Base-by-base conservation (phyloP, 2,888 invertebrate genomes). In the Bembecia ichneumoniformis region DNA sequence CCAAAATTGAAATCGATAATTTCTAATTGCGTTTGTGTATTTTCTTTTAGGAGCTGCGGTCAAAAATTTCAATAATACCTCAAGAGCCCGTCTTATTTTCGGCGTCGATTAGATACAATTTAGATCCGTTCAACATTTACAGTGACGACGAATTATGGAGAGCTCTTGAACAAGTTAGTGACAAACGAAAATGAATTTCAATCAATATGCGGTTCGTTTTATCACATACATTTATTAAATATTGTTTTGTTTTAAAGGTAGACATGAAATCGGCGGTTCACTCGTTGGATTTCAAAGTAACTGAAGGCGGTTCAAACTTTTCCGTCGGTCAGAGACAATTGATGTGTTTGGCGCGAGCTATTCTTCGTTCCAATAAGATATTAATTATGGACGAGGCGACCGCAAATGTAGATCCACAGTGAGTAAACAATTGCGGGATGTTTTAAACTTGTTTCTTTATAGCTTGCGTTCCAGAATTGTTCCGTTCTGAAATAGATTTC, bases 341-440 rank as follows among this genome's bases (percentile, higher is more conserved):
- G 49, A 91, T 97, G 59, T 97, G 97, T 68, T 82, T 97, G 54
- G 97, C 96, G 0, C 89, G 97, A 51, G 97, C 97, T 4, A 92
- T 97, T 61, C 87, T 97, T 5, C 87, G 94, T 49, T 93, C 93
- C 57, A 96, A 96, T 74, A 92, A 91, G 65, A 91, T 97, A 61
- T 83, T 97, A 10, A 92, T 97, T 61, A 89, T 97, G 82, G 97
- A 97, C 68, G 97, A 97, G 82, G 97, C 97, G 3, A 97, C 97
- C 0, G 96, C 97, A 3, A 97, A 96, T 70, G 96, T 97, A 3
- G 96, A 97, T 82, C 94, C 94, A 35, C 93, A 94, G 88, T 88
- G 57, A 72, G 83, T 76, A 47, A 48, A 13, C 7, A 28, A 28
- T 28, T 28, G 28, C 28, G 3, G 28, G 2, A 2, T 5, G 28